Evolutionary conservation across 2,888 invertebrate genomes (phyloP), one percentile per base, ranked within the genome.

Genomic region (Vesta saturnalis): DNA sequence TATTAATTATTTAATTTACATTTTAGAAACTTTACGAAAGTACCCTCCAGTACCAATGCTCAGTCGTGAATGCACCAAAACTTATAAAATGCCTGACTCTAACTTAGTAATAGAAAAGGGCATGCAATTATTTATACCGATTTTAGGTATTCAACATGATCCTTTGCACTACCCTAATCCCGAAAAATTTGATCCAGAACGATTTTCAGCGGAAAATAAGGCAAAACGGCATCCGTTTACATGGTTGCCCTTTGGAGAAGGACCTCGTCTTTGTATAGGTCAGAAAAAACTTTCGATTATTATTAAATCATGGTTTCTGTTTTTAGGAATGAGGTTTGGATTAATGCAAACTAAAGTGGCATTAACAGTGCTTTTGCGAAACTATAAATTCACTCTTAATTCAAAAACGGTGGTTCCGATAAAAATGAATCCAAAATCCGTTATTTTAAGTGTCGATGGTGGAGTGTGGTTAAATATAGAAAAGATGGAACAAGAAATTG

Each of bases 181-280:
- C 1, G 62, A 69, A 4, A 15, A 15, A 8, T 72, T 72, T 46
- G 64, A 69, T 55, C 71, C 71, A 1, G 71, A 72, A 35, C 39
- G 72, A 55, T 72, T 72, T 55, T 60, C 60, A 1, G 60, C 60
- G 4, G 62, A 59, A 0, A 64, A 60, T 19, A 63, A 56, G 21
- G 15, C 5, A 6, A 30, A 15, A 10, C 22, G 21, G 4, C 47
- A 18, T 2, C 57, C 21, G 6, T 69, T 60, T n/a, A 43, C 61
- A 6, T 79, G 74, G 59, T 59, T 80, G 47, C 79, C 79, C 0
- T 80, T 80, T 54, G 80, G 80, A 18, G 77, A 78, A 46, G 80
- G 80, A 4, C 80, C 80, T 0, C 69, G 79, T 19, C 75, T 72
- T 54, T 80, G 80, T 67, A 80, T 80, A 10, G 80, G 80, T 80